Conservation (phyloP, 2,113 vertebrate genomes). For the Erpornis zantholeuca region DNA sequence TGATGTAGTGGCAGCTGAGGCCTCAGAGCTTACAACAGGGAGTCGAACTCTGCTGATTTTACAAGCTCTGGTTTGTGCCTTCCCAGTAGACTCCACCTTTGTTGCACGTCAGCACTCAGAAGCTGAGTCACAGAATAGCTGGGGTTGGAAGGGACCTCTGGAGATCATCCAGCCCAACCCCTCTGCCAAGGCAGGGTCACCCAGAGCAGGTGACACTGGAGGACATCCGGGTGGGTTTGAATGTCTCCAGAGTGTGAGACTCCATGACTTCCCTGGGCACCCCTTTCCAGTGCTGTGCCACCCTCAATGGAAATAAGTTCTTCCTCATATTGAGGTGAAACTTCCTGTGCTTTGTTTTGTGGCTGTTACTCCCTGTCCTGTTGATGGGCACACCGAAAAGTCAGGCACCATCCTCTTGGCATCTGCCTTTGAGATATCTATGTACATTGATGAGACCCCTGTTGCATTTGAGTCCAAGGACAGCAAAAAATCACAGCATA, state of each 20-base stretch:
- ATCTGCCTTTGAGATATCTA: not conserved
- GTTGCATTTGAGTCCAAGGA: too few species aligned
- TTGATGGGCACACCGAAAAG: accelerated
- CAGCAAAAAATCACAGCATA: too few species aligned
- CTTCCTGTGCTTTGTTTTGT: too few species aligned
- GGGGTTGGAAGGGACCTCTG: not conserved
- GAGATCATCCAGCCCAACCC: not conserved
- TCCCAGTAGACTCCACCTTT: accelerated
- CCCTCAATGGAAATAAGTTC: not conserved
- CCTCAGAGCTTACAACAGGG: not conserved
- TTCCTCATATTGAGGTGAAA: not conserved
- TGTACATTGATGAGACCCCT: not conserved
- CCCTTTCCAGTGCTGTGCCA: not conserved
- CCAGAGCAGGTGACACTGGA: accelerated
- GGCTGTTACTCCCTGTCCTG: not conserved
- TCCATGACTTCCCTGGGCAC: accelerated
- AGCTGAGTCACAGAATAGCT: not conserved
- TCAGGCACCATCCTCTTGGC: too few species aligned
- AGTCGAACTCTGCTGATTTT: not conserved
- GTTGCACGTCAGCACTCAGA: not conserved
- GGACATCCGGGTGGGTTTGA: accelerated
- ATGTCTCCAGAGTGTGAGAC: too few species aligned
- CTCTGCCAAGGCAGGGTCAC: not conserved
- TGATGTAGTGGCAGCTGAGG: not conserved
- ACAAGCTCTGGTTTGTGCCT: not conserved